Percentiles rank a stretch among this genome's conserved stretches.
phyloP scores from a whole-genome alignment of 2,888 invertebrate species.

The Vesta saturnalis region DNA sequence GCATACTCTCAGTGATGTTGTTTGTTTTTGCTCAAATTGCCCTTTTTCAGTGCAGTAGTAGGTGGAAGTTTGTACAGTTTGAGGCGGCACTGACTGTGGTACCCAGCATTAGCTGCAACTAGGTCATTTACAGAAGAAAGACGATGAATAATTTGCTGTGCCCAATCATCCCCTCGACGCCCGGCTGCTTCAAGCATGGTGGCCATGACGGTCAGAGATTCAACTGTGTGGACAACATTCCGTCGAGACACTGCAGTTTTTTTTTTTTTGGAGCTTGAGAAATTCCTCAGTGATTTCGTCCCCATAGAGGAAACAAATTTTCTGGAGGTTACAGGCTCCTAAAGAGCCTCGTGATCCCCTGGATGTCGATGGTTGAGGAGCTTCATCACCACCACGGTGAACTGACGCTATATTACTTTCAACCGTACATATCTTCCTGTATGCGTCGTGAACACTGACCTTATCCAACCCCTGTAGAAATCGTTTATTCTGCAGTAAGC shows the following conservation, averaged over 20 bases:
- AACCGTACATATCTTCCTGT: not conserved
- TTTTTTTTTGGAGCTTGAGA: slow-evolving; percentile 6
- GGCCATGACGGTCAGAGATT: not conserved
- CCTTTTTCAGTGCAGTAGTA: not conserved
- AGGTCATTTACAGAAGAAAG: slow-evolving; percentile 4
- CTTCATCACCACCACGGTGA: not conserved
- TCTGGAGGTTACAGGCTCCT: too few species aligned
- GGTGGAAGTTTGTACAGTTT: not conserved
- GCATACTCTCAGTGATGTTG: slow-evolving; percentile 5
- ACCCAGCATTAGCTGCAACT: not conserved
- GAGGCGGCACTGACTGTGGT: not conserved
- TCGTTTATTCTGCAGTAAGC: not conserved
- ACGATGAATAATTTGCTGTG: not conserved
- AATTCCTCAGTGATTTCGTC: slow-evolving; percentile 1
- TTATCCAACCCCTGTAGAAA: not conserved
- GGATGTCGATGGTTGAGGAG: not conserved
- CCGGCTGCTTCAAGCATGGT: slow-evolving; percentile 4
- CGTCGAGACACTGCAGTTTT: not conserved
- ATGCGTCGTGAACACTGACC: too few species aligned
- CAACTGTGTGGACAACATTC: slow-evolving; percentile 5
- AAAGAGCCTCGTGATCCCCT: not conserved
- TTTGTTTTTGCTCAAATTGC: not conserved
- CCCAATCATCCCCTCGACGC: not conserved
- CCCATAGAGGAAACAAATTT: not conserved
- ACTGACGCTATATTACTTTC: not conserved